Evolutionary conservation across 1,140 invertebrate species (phyloP).

Genomic region (Fopius arisanus): DNA sequence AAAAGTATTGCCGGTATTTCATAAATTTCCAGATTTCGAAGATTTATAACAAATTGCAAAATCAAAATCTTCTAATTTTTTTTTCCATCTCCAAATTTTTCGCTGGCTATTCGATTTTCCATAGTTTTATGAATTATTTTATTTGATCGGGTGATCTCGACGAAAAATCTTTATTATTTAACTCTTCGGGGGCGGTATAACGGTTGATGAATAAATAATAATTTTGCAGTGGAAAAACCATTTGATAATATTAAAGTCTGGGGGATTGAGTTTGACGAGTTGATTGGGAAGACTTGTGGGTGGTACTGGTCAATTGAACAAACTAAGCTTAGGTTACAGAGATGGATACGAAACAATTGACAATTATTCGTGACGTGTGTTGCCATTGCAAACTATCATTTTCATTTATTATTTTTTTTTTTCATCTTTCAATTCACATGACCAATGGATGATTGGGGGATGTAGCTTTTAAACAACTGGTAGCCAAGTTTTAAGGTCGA

Average conservation of each 20-base stretch:
- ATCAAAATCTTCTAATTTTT: too few species aligned
- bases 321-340: conserved; percentile 23
- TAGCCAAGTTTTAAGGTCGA: neutral
- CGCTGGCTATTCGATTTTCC: too few species aligned
- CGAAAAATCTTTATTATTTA: too few species aligned
- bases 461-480: neutral
- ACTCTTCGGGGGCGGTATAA: too few species aligned
- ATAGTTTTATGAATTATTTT: too few species aligned
- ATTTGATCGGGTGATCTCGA: too few species aligned
- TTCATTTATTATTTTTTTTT: neutral
- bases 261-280: conserved; percentile 25
- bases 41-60: neutral
- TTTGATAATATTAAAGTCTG: neutral
- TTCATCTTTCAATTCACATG: neutral
- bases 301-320: conserved; percentile 31
- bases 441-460: neutral
- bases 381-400: neutral
- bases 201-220: neutral
- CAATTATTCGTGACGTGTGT: conserved; percentile 23
- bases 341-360: conserved; percentile 31
- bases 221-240: neutral
- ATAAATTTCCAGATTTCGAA: too few species aligned
- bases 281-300: conserved; percentile 26
- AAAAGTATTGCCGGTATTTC: too few species aligned
- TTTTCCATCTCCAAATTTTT: too few species aligned